These are phyloP conservation scores for Crocodylus rhombifer DNA, from an alignment of 2,797 vertebrate genomes.

Conservation along the genomic window DNA sequence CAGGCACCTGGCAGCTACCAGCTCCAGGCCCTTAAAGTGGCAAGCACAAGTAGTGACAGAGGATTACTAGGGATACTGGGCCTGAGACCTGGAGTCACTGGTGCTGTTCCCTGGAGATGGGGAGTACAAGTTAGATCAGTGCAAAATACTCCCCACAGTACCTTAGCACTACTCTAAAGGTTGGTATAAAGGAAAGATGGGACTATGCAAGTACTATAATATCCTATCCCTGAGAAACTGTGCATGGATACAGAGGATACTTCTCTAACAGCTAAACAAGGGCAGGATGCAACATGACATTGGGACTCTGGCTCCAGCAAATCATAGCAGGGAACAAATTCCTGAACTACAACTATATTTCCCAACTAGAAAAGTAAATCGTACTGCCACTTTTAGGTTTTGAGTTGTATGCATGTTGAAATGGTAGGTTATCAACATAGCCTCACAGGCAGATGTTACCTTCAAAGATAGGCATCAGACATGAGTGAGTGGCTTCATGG, in stretches of 20 bases:
- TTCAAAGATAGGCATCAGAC: neutral
- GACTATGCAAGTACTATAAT: neutral
- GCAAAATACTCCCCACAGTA: neutral
- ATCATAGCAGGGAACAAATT: neutral
- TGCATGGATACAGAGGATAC: too few species aligned
- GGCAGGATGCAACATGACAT: too few species aligned
- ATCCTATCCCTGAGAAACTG: neutral
- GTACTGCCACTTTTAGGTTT: neutral
- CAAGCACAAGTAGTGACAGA: too few species aligned
- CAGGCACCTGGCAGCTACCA: too few species aligned
- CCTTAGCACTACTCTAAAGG: neutral
- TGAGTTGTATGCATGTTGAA: neutral
- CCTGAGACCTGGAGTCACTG: too few species aligned
- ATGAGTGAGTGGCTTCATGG: neutral
- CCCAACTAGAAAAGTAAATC: neutral
- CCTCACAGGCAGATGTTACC: neutral
- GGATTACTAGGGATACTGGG: too few species aligned
- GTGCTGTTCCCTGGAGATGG: too few species aligned
- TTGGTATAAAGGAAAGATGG: neutral
- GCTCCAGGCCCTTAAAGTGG: too few species aligned
- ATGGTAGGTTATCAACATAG: fast-evolving
- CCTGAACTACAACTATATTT: neutral
- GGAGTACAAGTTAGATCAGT: neutral
- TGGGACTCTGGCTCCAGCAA: neutral
- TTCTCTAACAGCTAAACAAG: neutral